These are phyloP conservation scores for Smithornis capensis DNA, from an alignment of 2,113 vertebrate genomes.

Conservation along the genomic window DNA sequence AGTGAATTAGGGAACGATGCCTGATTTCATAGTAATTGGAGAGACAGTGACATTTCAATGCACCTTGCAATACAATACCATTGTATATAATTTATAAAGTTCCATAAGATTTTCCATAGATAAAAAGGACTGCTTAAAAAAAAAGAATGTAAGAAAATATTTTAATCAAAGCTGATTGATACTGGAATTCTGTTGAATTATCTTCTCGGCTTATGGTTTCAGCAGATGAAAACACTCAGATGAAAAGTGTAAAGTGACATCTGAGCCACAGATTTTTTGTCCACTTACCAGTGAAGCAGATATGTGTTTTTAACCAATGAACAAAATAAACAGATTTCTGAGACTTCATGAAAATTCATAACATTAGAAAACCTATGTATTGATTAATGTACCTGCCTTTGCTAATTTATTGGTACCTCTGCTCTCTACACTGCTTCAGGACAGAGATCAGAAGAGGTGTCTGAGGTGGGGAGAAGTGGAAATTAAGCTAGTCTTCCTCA, in stretches of 20 bases:
- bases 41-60: not conserved
- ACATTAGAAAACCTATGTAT: not conserved
- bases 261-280: not conserved
- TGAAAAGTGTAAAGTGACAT: not conserved
- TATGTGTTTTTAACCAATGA: not conserved
- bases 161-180: slow-evolving; percentile 24
- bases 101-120: not conserved
- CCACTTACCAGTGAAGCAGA: not conserved
- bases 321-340: not conserved
- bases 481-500: not conserved
- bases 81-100: not conserved
- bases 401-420: not conserved
- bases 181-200: not conserved
- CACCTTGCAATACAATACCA: not conserved
- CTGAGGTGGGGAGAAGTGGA: not conserved
- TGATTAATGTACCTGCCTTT: not conserved
- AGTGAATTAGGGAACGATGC: not conserved
- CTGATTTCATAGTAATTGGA: not conserved
- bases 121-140: not conserved
- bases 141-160: slow-evolving; percentile 12
- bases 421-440: not conserved
- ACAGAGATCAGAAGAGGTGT: not conserved
- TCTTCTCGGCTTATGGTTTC: slow-evolving; percentile 21
- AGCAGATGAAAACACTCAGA: slow-evolving; percentile 5
- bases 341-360: not conserved